Evolutionary conservation across 2,797 vertebrate species (phyloP).

Genomic region (Protonibea diacanthus): DNA sequence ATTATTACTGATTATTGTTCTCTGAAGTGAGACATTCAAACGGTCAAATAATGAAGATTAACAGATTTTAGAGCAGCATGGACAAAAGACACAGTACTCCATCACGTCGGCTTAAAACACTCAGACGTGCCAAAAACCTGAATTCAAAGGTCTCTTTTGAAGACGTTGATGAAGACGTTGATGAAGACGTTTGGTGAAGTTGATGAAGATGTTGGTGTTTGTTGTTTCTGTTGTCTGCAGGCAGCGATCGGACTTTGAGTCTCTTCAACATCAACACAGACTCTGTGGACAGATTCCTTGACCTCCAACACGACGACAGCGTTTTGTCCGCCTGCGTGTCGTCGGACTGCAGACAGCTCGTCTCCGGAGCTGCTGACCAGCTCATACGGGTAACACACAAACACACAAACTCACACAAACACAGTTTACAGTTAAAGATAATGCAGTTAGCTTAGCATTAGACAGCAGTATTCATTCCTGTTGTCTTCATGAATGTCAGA

Average conservation of each 20-base stretch:
- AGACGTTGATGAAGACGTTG: too few species aligned
- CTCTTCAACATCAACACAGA: conserved; percentile 74
- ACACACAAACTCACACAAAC: too few species aligned
- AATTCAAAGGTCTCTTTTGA: too few species aligned
- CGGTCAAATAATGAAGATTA: too few species aligned
- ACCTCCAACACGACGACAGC: conserved; percentile 80
- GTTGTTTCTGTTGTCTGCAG: conserved; percentile 63
- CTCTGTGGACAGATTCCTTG: conserved; percentile 76
- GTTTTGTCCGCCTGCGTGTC: conserved; percentile 82
- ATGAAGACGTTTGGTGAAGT: too few species aligned
- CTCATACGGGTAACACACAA: conserved; percentile 83
- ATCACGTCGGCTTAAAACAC: too few species aligned
- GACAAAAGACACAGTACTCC: too few species aligned
- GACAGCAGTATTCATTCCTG: not conserved
- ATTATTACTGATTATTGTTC: too few species aligned
- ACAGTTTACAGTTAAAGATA: not conserved
- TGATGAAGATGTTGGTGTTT: too few species aligned
- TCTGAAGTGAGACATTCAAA: too few species aligned
- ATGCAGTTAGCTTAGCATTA: not conserved
- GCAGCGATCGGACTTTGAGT: conserved; percentile 77
- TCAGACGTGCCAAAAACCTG: too few species aligned
- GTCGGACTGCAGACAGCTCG: conserved; percentile 73
- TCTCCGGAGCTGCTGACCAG: conserved; percentile 85
- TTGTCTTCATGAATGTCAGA: conserved; percentile 65
- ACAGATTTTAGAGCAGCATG: too few species aligned